Percentiles rank a stretch among this genome's conserved stretches.
These are phyloP conservation scores for Tipula vernalis DNA, from an alignment of 2,888 invertebrate species.

Conservation along the genomic window DNA sequence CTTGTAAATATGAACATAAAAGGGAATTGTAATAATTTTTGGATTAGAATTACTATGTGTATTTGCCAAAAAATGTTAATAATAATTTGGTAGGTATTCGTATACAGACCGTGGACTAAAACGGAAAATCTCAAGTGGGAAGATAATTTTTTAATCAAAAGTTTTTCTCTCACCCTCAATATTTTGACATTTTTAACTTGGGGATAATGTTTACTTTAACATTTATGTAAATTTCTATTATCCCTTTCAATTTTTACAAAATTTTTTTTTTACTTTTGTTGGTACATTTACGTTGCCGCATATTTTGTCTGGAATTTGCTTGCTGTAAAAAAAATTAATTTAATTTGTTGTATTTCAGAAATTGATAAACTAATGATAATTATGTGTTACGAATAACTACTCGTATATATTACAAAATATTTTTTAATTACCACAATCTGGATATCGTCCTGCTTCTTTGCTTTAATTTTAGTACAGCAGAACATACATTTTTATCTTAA, in stretches of 20 bases:
- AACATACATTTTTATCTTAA: too few species aligned
- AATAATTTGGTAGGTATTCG: neutral
- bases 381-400: too few species aligned
- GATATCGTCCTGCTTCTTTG: too few species aligned
- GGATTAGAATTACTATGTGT: neutral
- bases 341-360: neutral
- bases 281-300: neutral
- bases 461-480: too few species aligned
- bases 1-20: neutral
- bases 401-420: too few species aligned
- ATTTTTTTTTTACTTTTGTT: neutral
- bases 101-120: neutral
- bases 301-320: neutral
- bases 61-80: neutral
- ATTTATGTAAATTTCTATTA: neutral
- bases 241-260: neutral
- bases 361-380: neutral
- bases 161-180: neutral
- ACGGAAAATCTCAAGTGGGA: neutral
- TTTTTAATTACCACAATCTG: too few species aligned
- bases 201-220: neutral
- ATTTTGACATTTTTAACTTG: neutral
- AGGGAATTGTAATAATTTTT: neutral
- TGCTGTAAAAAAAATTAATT: neutral
- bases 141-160: neutral